Evolutionary conservation across 1,140 invertebrate species (phyloP).

Genomic region (Platorchestia sp.): DNA sequence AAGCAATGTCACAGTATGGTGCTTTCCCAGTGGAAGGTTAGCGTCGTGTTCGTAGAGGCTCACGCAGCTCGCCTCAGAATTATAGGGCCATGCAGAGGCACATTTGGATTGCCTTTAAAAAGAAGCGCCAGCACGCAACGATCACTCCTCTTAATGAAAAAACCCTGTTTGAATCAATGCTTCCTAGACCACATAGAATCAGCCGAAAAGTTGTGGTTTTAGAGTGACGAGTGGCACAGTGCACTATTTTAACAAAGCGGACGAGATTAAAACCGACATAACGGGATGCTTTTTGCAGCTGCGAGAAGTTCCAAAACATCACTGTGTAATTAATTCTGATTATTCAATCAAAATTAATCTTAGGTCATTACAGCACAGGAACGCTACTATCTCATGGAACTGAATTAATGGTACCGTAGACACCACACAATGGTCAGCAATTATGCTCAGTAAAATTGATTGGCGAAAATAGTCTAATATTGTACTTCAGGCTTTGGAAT

Average conservation of each 20-base stretch:
- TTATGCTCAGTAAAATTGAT: too few relatives aligned
- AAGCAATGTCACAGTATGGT: too few relatives aligned
- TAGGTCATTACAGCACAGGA: too few relatives aligned
- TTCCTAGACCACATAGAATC: background rate
- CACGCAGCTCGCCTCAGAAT: background rate
- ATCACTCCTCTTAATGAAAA: background rate
- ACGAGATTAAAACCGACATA: background rate
- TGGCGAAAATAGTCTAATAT: too few relatives aligned
- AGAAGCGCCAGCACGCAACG: background rate
- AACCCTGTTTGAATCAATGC: background rate
- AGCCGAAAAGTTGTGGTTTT: background rate
- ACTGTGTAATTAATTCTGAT: too few relatives aligned
- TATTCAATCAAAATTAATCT: too few relatives aligned
- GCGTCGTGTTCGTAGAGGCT: background rate
- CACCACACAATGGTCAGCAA: too few relatives aligned
- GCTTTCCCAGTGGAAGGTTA: background rate
- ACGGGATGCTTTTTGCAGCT: background rate
- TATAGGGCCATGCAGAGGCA: background rate
- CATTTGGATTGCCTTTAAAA: background rate
- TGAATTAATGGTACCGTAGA: too few relatives aligned
- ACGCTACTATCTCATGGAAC: too few relatives aligned
- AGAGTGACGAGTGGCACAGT: background rate
- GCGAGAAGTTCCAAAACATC: background rate
- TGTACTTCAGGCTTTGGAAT: too few relatives aligned
- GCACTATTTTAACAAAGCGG: background rate